Evolutionary conservation across 1,140 invertebrate species (phyloP).

Genomic region (Drosophila nigromelanica): DNA sequence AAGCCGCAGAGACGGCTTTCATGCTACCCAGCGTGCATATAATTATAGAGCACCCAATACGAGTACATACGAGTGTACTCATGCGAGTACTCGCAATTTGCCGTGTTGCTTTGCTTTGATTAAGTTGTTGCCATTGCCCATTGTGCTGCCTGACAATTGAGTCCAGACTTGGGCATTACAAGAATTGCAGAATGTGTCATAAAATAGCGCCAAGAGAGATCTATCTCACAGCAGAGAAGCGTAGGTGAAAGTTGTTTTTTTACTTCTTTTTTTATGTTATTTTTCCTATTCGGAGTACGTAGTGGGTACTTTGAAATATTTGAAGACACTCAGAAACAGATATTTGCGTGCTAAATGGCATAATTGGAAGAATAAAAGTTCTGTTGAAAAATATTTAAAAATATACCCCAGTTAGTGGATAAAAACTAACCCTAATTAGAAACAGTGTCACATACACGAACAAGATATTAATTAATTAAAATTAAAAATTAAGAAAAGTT

Average conservation of each 20-base stretch:
- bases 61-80: conserved; percentile 13
- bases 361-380: conserved; percentile 27
- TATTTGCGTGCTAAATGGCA: conserved; percentile 16
- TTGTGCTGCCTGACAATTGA: conserved; percentile 34
- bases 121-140: conserved; percentile 32
- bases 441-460: too few relatives aligned
- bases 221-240: conserved; percentile 25
- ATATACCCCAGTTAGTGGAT: neutral
- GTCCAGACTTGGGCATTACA: conserved; percentile 9
- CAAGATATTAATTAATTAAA: too few relatives aligned
- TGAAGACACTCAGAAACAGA: conserved; percentile 3
- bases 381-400: neutral
- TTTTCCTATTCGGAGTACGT: conserved; percentile 10
- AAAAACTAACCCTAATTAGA: neutral
- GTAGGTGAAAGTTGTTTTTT: conserved; percentile 50
- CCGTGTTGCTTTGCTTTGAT: conserved; percentile 33
- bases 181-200: conserved; percentile 40
- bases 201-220: conserved; percentile 30
- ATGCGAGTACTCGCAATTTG: conserved; percentile 15
- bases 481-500: too few relatives aligned
- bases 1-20: conserved; percentile 31
- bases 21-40: conserved; percentile 36
- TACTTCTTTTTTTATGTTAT: neutral
- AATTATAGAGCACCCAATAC: conserved; percentile 37
- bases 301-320: neutral